Conservation (phyloP, 2,888 invertebrate genomes). For the Linnaemya vulpina region DNA sequence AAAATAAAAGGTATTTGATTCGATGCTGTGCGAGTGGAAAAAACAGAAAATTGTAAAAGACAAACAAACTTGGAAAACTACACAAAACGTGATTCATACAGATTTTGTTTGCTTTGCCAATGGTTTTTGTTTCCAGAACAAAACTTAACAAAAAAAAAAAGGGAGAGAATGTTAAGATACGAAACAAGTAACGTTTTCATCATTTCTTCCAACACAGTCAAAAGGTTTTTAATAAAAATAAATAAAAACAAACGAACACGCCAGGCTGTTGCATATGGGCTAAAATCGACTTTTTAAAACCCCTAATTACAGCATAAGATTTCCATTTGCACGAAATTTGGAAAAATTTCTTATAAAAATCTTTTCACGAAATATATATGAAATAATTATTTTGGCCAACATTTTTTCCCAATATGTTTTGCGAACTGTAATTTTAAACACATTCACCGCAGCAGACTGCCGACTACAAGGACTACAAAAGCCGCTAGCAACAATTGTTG, state of each 20-base stretch:
- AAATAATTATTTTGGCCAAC: too few relatives aligned
- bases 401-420: too few relatives aligned
- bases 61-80: slow-evolving; percentile 31
- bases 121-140: slow-evolving; percentile 14
- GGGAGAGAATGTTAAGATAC: slow-evolving; percentile 34
- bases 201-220: slow-evolving; percentile 3
- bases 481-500: too few relatives aligned
- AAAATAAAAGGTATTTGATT: slow-evolving; percentile 64
- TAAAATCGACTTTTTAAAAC: background rate
- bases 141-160: slow-evolving; percentile 11
- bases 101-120: slow-evolving; percentile 51
- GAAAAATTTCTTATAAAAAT: too few relatives aligned
- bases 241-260: background rate
- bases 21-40: slow-evolving; percentile 45
- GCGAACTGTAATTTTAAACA: too few relatives aligned
- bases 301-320: background rate
- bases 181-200: slow-evolving; percentile 61
- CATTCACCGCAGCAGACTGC: too few relatives aligned
- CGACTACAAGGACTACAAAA: too few relatives aligned
- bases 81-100: slow-evolving; percentile 67
- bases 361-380: too few relatives aligned
- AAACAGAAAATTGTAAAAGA: slow-evolving; percentile 10
- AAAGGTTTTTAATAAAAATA: slow-evolving; percentile 28
- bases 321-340: too few relatives aligned
- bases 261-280: background rate